These are phyloP conservation scores for Delphinus delphis DNA, from an alignment of 2,113 vertebrate genomes.

Conservation along the genomic window DNA sequence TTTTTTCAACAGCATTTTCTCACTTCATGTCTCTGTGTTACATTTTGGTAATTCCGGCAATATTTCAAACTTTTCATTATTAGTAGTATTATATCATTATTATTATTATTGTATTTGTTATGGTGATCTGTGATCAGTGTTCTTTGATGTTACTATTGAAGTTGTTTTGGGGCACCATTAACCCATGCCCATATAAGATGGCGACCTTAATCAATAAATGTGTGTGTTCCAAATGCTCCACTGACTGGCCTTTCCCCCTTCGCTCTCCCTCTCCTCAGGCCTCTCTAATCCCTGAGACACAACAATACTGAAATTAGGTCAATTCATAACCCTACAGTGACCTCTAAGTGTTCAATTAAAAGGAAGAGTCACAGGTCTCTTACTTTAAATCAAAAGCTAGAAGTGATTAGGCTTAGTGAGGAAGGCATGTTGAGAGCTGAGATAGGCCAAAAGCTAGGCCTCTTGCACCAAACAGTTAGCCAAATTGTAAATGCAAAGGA, in stretches of 20 bases:
- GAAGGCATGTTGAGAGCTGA: not conserved
- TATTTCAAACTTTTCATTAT: not conserved
- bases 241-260: not conserved
- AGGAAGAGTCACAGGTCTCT: not conserved
- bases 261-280: not conserved
- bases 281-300: not conserved
- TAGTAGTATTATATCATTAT: not conserved
- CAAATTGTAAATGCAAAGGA: not conserved
- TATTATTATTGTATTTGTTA: not conserved
- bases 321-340: not conserved
- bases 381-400: not conserved
- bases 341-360: not conserved
- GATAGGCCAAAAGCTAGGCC: not conserved
- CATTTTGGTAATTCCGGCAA: not conserved
- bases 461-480: not conserved
- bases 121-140: not conserved
- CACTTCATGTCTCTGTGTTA: not conserved
- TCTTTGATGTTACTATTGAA: not conserved
- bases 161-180: not conserved
- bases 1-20: not conserved
- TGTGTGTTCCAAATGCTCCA: not conserved
- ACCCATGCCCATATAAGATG: not conserved
- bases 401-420: not conserved
- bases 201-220: not conserved
- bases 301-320: not conserved